Percentiles rank a stretch among this genome's conserved stretches.
These are phyloP conservation scores for Tetheella fluctuosa DNA, from an alignment of 2,888 invertebrate genomes.

Conservation along the genomic window DNA sequence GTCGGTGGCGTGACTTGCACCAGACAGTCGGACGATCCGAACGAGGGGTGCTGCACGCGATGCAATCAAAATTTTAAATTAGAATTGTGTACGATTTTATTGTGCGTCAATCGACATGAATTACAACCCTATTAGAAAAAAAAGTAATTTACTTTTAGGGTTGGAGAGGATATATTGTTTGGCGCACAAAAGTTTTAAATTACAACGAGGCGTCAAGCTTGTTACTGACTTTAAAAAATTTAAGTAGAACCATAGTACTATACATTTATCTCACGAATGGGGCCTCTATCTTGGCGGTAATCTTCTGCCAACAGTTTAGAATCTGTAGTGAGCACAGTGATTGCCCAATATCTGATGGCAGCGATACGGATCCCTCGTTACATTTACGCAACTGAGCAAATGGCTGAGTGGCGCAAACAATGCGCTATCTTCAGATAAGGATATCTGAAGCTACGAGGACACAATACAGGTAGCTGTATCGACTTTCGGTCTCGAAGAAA, in stretches of 20 bases:
- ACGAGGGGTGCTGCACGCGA: conserved; percentile 35
- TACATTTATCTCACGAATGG: conserved; percentile 28
- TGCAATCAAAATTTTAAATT: conserved; percentile 65
- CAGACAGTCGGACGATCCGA: conserved; percentile 27
- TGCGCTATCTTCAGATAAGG: conserved; percentile 35
- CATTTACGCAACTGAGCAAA: conserved; percentile 50
- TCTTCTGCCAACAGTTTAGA: conserved; percentile 23
- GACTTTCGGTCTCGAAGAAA: conserved; percentile 6
- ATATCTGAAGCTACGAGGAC: conserved; percentile 28
- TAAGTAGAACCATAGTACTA: conserved; percentile 16
- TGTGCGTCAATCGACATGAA: conserved; percentile 47
- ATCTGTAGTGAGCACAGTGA: conserved; percentile 1
- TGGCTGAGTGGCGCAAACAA: conserved; percentile 48
- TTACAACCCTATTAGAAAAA: conserved; percentile 41
- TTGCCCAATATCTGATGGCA: conserved; percentile 45
- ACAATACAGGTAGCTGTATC: conserved; percentile 17
- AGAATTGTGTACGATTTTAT: conserved; percentile 51
- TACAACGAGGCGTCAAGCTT: conserved; percentile 20
- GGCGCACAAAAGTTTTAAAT: conserved; percentile 29
- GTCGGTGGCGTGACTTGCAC: conserved; percentile 28
- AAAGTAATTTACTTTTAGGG: conserved; percentile 54
- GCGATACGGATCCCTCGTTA: conserved; percentile 23
- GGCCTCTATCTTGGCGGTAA: conserved; percentile 33
- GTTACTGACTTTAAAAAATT: not conserved
- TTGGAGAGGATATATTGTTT: conserved; percentile 38